Conservation (phyloP, 2,113 vertebrate species). For the Shinisaurus crocodilurus region DNA sequence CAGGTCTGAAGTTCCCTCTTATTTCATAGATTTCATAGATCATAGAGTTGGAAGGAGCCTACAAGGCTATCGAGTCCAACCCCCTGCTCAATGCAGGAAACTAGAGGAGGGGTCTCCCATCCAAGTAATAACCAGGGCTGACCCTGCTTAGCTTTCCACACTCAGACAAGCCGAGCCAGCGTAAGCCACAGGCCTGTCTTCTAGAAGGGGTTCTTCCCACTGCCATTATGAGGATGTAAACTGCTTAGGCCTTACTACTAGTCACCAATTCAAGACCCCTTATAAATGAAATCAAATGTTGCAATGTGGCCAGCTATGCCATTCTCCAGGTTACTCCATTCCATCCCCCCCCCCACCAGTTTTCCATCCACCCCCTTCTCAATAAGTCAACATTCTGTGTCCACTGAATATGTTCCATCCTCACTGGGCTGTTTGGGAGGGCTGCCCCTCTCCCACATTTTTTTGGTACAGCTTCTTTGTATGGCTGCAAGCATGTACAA, state of each 20-base stretch:
- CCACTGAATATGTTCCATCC: neutral
- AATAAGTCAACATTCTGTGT: neutral
- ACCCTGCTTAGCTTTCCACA: no score
- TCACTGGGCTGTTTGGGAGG: neutral
- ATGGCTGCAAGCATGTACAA: neutral
- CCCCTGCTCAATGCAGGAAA: no score
- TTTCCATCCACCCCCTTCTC: neutral
- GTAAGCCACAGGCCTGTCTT: no score
- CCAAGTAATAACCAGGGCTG: no score
- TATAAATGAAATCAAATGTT: neutral
- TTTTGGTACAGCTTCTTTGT: neutral
- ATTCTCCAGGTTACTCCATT: no score
- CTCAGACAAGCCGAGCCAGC: no score
- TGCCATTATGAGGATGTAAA: neutral
- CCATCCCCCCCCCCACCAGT: neutral
- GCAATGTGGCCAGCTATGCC: no score
- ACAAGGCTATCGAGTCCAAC: no score
- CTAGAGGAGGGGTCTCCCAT: no score
- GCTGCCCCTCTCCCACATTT: neutral
- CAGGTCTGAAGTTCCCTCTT: neutral
- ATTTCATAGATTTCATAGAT: no score
- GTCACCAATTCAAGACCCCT: neutral
- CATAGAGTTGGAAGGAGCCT: no score
- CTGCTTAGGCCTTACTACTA: neutral
- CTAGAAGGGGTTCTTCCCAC: neutral